Evolutionary conservation across 2,113 vertebrate species (phyloP).

Genomic region (Centropus bengalensis): DNA sequence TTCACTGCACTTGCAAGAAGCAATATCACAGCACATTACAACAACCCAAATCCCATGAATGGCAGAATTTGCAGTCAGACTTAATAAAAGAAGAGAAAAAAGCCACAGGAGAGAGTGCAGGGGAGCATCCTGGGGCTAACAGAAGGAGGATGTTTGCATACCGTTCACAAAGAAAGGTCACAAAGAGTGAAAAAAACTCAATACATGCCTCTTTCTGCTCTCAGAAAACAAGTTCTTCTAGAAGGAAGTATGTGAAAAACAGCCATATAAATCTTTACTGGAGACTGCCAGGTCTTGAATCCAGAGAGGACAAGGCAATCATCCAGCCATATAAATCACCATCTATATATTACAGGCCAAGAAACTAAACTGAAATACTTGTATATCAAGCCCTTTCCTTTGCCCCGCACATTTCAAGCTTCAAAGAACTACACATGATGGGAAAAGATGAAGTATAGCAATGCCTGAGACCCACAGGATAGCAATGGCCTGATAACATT

Average conservation of each 20-base stretch:
- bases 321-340: background rate
- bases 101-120: background rate
- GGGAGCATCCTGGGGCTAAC: background rate
- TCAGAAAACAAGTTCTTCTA: background rate
- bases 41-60: background rate
- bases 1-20: background rate
- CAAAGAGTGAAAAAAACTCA: background rate
- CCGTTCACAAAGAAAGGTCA: background rate
- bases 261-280: background rate
- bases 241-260: background rate
- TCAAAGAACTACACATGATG: background rate
- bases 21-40: background rate
- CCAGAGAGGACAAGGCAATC: background rate
- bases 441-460: background rate
- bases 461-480: background rate
- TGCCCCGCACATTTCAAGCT: background rate
- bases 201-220: background rate
- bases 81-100: background rate
- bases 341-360: background rate
- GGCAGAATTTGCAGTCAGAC: background rate
- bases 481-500: background rate
- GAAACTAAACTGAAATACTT: background rate
- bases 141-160: background rate
- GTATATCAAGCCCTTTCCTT: background rate
- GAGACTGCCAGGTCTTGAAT: background rate